Evolutionary conservation across 2,888 invertebrate genomes (phyloP).

Genomic region (Rotaria macrura): DNA sequence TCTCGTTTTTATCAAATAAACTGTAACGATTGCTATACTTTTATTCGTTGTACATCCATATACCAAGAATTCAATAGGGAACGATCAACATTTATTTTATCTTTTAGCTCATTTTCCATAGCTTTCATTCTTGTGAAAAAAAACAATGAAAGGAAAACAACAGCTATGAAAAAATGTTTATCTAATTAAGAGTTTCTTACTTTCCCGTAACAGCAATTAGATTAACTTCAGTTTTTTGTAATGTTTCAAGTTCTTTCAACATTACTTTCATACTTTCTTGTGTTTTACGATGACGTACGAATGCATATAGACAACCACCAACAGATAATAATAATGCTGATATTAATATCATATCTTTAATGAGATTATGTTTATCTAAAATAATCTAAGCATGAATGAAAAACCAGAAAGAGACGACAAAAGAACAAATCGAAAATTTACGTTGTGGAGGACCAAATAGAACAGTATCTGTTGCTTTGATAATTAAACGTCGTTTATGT

Average conservation of each 20-base stretch:
- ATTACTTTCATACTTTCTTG: constrained; percentile 21
- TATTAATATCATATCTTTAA: constrained; percentile 26
- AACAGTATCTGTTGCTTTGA: constrained; percentile 97
- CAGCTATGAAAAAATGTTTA: background rate
- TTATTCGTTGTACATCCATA: background rate
- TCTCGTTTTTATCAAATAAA: too few species aligned
- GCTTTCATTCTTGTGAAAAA: background rate
- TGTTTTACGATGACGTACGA: constrained; percentile 25
- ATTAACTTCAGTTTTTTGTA: constrained; percentile 18
- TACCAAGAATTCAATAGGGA: background rate
- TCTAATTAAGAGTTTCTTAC: background rate
- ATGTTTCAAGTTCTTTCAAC: constrained; percentile 26
- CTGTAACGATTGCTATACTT: background rate
- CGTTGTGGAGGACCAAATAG: constrained; percentile 94
- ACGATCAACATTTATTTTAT: constrained; percentile 3
- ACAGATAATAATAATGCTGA: constrained; percentile 21
- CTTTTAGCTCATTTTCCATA: constrained; percentile 1
- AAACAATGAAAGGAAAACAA: too few species aligned
- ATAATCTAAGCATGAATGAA: background rate
- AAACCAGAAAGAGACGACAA: background rate
- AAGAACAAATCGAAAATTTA: constrained; percentile 49
- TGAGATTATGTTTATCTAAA: constrained; percentile 25
- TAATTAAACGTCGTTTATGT: constrained; percentile 80
- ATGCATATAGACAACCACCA: constrained; percentile 23
- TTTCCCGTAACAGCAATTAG: background rate